These are phyloP conservation scores for Saccostrea glomerata DNA, from an alignment of 1,140 invertebrate species.

Conservation along the genomic window DNA sequence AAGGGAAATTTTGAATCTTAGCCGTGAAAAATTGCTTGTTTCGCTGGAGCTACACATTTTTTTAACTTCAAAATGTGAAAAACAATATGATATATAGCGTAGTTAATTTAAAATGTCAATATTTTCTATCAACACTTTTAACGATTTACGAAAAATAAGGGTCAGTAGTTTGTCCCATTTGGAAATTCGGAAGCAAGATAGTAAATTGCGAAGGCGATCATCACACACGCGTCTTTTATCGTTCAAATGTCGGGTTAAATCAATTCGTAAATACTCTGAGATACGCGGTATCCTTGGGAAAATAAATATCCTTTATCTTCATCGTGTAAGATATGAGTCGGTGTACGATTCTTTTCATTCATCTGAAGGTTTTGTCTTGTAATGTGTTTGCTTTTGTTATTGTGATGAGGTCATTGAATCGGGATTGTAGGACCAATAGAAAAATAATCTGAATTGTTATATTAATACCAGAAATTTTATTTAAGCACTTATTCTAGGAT, in stretches of 20 bases:
- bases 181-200: neutral
- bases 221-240: conserved; percentile 2
- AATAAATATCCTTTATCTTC: neutral
- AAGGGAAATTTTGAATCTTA: neutral
- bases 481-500: no score
- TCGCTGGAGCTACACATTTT: neutral
- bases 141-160: neutral
- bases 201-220: neutral
- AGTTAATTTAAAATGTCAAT: neutral
- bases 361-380: neutral
- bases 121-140: neutral
- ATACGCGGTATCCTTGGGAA: neutral
- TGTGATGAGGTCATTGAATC: neutral
- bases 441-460: no score
- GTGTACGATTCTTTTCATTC: conserved; percentile 9
- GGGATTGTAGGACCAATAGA: neutral
- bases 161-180: neutral
- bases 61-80: neutral
- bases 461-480: no score
- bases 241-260: conserved; percentile 15
- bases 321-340: neutral
- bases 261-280: neutral
- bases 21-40: neutral
- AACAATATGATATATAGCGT: neutral
- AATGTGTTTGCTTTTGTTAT: conserved; percentile 2